phyloP scores from a whole-genome alignment of 2,888 invertebrate species.

The Rhabditoides inermis region DNA sequence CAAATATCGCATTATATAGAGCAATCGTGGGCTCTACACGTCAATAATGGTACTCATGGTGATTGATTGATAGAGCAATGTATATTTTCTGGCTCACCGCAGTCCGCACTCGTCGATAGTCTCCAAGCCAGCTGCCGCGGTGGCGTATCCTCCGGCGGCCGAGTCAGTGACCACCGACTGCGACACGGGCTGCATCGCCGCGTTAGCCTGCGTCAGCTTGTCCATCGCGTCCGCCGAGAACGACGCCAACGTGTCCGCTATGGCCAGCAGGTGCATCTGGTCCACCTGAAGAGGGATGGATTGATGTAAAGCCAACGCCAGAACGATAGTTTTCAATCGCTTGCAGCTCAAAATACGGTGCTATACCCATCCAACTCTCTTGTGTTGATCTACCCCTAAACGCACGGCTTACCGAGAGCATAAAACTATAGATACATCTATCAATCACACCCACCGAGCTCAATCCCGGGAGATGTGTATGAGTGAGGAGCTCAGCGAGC shows the following conservation, averaged over 20 bases:
- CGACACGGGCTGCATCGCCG: conserved; percentile 61
- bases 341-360: not conserved
- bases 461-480: conserved; percentile 58
- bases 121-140: conserved; percentile 42
- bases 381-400: too few species aligned
- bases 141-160: conserved; percentile 39
- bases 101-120: conserved; percentile 88
- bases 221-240: conserved; percentile 55
- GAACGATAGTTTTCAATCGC: not conserved
- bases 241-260: conserved; percentile 81
- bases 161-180: conserved; percentile 38
- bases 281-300: conserved; percentile 66
- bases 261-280: conserved; percentile 96
- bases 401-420: too few species aligned
- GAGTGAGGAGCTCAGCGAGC: conserved; percentile 80
- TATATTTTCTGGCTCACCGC: too few species aligned
- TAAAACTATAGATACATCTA: too few species aligned
- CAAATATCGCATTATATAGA: too few species aligned
- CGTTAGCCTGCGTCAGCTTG: conserved; percentile 56
- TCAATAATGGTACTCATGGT: too few species aligned
- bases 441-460: too few species aligned
- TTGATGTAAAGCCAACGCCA: not conserved
- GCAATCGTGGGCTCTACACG: too few species aligned
- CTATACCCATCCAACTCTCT: not conserved
- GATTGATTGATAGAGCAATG: too few species aligned